A percentile compares a stretch with the other conserved stretches of the same genome.
phyloP scores from a whole-genome alignment of 1,140 invertebrate species.

The Drosophila pachea region DNA sequence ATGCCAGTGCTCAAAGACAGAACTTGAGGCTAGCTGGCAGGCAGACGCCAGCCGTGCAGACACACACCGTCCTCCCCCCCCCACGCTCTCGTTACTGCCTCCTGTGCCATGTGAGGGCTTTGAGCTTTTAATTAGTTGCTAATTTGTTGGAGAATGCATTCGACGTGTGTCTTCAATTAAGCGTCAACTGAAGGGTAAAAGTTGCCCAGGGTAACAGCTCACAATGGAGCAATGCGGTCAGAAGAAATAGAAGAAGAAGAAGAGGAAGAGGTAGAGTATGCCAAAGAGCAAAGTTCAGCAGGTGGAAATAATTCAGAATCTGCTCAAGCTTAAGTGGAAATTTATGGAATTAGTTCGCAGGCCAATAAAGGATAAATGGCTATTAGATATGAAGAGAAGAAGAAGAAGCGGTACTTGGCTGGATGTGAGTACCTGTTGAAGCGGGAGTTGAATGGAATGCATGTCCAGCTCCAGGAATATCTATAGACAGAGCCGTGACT shows the following conservation, averaged over 20 bases:
- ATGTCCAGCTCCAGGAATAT: background rate
- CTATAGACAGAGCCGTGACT: background rate
- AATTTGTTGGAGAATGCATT: slow-evolving; percentile 58
- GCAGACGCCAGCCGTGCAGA: too few species aligned
- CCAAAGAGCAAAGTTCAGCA: background rate
- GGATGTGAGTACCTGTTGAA: too few species aligned
- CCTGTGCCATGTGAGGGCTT: slow-evolving; percentile 23
- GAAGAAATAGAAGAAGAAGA: background rate
- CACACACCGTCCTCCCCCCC: background rate
- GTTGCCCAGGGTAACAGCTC: slow-evolving; percentile 6
- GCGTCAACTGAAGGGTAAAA: slow-evolving; percentile 3
- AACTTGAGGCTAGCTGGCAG: background rate
- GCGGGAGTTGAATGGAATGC: too few species aligned
- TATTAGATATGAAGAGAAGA: too few species aligned
- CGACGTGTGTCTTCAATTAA: slow-evolving; percentile 34
- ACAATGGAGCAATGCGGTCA: background rate
- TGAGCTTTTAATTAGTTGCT: slow-evolving; percentile 73
- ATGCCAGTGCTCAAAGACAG: slow-evolving; percentile 38
- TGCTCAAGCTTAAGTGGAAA: too few species aligned
- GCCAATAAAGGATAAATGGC: too few species aligned
- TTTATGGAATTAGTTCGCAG: too few species aligned
- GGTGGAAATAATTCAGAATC: too few species aligned
- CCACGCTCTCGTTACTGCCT: too few species aligned
- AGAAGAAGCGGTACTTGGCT: too few species aligned
- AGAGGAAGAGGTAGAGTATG: background rate